phyloP scores from a whole-genome alignment of 2,113 vertebrate species.

The Ophthalmolycus amberensis region DNA sequence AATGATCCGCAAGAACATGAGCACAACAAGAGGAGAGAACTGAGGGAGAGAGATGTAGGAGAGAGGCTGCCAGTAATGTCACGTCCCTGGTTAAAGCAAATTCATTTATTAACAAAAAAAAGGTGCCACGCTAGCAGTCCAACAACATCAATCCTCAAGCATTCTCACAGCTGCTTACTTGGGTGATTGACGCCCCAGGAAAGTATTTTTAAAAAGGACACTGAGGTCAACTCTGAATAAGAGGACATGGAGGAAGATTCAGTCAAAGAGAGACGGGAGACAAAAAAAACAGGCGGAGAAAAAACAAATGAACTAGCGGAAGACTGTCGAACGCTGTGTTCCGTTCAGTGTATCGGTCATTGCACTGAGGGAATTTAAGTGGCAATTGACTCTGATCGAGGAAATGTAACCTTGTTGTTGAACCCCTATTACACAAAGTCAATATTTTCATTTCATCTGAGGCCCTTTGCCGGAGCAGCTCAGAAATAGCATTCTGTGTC shows the following conservation, averaged over 20 bases:
- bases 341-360: slow-evolving; percentile 11
- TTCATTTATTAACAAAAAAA: slow-evolving; percentile 41
- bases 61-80: neutral
- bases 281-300: neutral
- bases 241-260: slow-evolving; percentile 9
- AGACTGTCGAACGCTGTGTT: neutral
- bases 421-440: slow-evolving; percentile 59
- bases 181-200: slow-evolving; percentile 29
- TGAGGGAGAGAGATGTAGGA: neutral
- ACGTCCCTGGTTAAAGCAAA: slow-evolving; percentile 20
- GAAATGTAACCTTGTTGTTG: slow-evolving; percentile 62
- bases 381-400: slow-evolving; percentile 39
- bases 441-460: slow-evolving; percentile 67
- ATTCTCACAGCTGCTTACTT: slow-evolving; percentile 26
- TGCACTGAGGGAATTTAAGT: slow-evolving; percentile 29
- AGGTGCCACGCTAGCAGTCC: neutral
- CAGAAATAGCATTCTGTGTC: slow-evolving; percentile 33
- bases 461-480: slow-evolving; percentile 34
- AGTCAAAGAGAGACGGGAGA: neutral
- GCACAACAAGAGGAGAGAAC: slow-evolving; percentile 1
- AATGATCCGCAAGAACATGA: slow-evolving; percentile 34
- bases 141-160: slow-evolving; percentile 29
- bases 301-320: neutral
- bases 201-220: slow-evolving; percentile 41
- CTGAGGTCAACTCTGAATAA: slow-evolving; percentile 39